Percentiles rank a stretch among this genome's conserved stretches.
Evolutionary conservation across 2,888 invertebrate species (phyloP).

Genomic region (Ecliptopera silaceata): DNA sequence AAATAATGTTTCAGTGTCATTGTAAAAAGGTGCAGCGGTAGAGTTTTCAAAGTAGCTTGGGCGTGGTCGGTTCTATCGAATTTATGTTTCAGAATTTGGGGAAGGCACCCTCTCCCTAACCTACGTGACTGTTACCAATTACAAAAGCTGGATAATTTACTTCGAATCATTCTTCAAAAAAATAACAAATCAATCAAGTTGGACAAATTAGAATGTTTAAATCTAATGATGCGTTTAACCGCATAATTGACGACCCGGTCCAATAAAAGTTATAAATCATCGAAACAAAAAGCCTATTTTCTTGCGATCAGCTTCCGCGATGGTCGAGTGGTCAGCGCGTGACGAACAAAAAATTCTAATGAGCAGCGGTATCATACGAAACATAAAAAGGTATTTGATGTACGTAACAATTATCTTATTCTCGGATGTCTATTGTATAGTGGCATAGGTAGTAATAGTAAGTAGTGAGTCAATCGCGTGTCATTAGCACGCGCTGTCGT

Average conservation of each 20-base stretch:
- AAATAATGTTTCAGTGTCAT: conserved; percentile 1
- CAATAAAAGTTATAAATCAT: conserved; percentile 12
- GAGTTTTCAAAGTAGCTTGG: neutral
- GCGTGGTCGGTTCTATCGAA: conserved; percentile 7
- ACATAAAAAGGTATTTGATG: conserved; percentile 42
- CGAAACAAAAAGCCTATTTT: conserved; percentile 26
- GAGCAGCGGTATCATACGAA: conserved; percentile 33
- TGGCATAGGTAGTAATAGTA: conserved; percentile 34
- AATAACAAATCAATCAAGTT: conserved; percentile 17
- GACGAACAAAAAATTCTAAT: conserved; percentile 23
- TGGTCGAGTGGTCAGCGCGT: conserved; percentile 20
- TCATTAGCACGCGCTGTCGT: conserved; percentile 42
- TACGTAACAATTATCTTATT: conserved; percentile 47
- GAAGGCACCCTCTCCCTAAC: conserved; percentile 23
- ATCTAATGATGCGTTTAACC: conserved; percentile 27
- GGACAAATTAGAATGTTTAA: conserved; percentile 21
- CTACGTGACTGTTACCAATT: conserved; percentile 22
- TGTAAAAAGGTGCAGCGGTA: neutral
- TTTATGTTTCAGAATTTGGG: conserved; percentile 15
- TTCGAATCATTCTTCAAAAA: conserved; percentile 6
- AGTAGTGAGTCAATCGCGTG: conserved; percentile 38
- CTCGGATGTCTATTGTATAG: conserved; percentile 39
- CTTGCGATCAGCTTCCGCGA: conserved; percentile 24
- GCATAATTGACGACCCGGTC: conserved; percentile 25
- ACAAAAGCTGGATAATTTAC: conserved; percentile 6